Percentiles rank a stretch among this genome's conserved stretches.
These are phyloP conservation scores for Australoheros facetus DNA, from an alignment of 2,797 vertebrate species.

Conservation along the genomic window DNA sequence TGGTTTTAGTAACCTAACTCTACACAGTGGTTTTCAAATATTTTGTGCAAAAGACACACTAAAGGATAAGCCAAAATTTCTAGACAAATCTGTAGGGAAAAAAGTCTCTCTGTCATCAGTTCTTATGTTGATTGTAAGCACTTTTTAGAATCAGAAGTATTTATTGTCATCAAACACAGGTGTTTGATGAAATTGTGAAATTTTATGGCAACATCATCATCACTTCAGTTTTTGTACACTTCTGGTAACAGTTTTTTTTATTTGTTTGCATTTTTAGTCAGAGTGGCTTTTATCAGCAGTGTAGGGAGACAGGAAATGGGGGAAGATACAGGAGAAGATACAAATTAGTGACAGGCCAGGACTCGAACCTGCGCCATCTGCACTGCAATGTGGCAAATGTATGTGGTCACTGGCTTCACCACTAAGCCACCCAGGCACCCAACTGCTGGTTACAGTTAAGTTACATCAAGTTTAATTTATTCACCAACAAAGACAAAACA, in stretches of 20 bases:
- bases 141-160: neutral
- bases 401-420: too few relatives aligned
- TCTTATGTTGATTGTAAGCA: neutral
- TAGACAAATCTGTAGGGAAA: neutral
- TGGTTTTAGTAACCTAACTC: neutral
- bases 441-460: neutral
- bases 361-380: too few relatives aligned
- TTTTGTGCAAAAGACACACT: neutral
- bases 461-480: neutral
- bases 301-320: too few relatives aligned
- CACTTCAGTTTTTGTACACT: neutral
- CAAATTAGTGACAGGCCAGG: too few relatives aligned
- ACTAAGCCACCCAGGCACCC: too few relatives aligned
- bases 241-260: neutral
- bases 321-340: too few relatives aligned
- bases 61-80: neutral
- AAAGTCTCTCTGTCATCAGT: neutral
- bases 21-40: neutral
- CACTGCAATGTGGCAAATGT: too few relatives aligned
- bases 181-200: too few relatives aligned
- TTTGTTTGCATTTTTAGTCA: too few relatives aligned
- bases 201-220: neutral
- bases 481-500: neutral
- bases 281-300: too few relatives aligned
- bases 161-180: too few relatives aligned